A percentile compares a stretch with the other conserved stretches of the same genome.
phyloP scores from a whole-genome alignment of 2,888 invertebrate species.

The Petrolisthes manimaculis region DNA sequence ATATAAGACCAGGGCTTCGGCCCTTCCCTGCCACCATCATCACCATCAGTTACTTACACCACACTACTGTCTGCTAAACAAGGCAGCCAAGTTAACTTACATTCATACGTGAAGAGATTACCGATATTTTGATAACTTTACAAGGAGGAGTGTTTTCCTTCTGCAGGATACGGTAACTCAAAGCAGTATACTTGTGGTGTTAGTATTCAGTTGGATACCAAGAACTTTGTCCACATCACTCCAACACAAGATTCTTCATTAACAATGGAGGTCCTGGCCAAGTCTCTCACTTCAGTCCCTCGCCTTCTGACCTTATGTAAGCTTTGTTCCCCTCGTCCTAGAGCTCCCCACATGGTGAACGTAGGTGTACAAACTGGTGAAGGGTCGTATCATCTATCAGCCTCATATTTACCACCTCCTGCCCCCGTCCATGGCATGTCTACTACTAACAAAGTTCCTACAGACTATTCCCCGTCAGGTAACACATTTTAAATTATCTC shows the following conservation, averaged over 20 bases:
- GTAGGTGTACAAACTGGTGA: background rate
- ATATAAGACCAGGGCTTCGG: slow-evolving; percentile 13
- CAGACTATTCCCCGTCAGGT: background rate
- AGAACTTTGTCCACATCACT: too few species aligned
- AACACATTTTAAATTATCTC: too few species aligned
- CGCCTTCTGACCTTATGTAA: slow-evolving; percentile 32
- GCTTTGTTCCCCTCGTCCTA: slow-evolving; percentile 11
- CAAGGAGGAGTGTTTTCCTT: too few species aligned
- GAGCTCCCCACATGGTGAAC: background rate
- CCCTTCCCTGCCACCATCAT: background rate
- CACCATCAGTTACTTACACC: background rate
- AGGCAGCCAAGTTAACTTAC: too few species aligned
- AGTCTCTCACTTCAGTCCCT: slow-evolving; percentile 15
- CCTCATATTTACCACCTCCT: slow-evolving; percentile 17
- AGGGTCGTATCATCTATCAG: background rate
- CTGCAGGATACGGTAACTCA: too few species aligned
- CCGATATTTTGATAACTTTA: too few species aligned
- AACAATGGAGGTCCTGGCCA: slow-evolving; percentile 38
- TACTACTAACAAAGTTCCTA: slow-evolving; percentile 7
- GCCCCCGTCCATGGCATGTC: slow-evolving; percentile 13
- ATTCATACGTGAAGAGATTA: too few species aligned
- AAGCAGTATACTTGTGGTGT: too few species aligned
- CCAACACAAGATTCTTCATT: too few species aligned
- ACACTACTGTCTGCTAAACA: too few species aligned
- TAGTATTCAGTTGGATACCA: too few species aligned